Evolutionary conservation across 2,113 vertebrate genomes (phyloP).

Genomic region (Cardinalis cardinalis): DNA sequence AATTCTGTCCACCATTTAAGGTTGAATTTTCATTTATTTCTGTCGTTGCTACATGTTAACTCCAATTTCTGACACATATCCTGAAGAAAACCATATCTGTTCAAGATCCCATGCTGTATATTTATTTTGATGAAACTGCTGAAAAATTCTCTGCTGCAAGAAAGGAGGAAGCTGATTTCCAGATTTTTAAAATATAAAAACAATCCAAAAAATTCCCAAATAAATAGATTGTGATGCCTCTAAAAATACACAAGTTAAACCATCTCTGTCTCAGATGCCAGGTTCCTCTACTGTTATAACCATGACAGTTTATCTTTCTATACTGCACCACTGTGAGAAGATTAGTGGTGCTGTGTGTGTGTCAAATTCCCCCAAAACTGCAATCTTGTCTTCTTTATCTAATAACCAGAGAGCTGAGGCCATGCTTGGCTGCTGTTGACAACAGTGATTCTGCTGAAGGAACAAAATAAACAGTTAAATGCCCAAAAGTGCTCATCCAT

Average conservation of each 20-base stretch:
- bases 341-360: not conserved
- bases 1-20: not conserved
- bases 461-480: not conserved
- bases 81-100: not conserved
- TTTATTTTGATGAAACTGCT: not conserved
- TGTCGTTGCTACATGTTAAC: not conserved
- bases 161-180: not conserved
- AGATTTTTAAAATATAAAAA: not conserved
- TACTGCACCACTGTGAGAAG: not conserved
- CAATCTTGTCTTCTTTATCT: not conserved
- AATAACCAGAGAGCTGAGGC: not conserved
- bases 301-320: not conserved
- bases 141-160: not conserved
- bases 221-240: not conserved
- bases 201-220: not conserved
- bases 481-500: not conserved
- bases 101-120: not conserved
- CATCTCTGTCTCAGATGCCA: not conserved
- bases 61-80: not conserved
- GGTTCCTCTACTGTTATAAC: not conserved
- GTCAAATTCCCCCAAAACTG: not conserved
- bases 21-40: not conserved
- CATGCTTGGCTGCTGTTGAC: not conserved
- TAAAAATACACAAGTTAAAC: not conserved
- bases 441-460: not conserved